phyloP scores from a whole-genome alignment of 2,888 invertebrate species.

The Ariolimax columbianus region DNA sequence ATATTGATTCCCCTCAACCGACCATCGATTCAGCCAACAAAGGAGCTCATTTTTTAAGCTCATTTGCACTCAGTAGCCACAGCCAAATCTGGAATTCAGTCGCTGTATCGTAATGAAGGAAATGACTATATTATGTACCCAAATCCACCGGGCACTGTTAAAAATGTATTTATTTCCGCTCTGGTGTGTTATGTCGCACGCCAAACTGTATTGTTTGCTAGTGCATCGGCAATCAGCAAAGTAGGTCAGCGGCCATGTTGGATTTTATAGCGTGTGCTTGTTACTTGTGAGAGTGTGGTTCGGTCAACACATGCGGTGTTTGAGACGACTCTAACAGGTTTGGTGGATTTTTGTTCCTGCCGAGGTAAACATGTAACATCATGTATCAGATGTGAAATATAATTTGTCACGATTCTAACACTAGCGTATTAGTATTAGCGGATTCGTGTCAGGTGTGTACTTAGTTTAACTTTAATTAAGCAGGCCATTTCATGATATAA shows the following conservation, averaged over 20 bases:
- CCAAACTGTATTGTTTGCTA: neutral
- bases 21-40: neutral
- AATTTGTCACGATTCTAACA: no score
- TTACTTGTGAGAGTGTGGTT: neutral
- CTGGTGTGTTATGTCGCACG: neutral
- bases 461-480: no score
- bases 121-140: neutral
- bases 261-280: neutral
- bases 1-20: neutral
- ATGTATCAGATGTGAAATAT: no score
- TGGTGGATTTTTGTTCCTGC: no score
- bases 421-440: no score
- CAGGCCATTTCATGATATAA: no score
- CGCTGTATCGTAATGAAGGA: neutral
- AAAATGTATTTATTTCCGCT: neutral
- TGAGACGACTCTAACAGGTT: no score
- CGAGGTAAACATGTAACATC: no score
- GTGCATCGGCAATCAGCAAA: neutral
- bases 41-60: neutral
- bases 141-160: neutral
- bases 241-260: constrained; percentile 44
- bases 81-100: neutral
- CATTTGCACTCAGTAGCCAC: neutral
- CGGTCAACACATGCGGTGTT: no score
- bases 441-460: no score